phyloP scores from a whole-genome alignment of 2,888 invertebrate genomes.

The Prosapia bicincta region DNA sequence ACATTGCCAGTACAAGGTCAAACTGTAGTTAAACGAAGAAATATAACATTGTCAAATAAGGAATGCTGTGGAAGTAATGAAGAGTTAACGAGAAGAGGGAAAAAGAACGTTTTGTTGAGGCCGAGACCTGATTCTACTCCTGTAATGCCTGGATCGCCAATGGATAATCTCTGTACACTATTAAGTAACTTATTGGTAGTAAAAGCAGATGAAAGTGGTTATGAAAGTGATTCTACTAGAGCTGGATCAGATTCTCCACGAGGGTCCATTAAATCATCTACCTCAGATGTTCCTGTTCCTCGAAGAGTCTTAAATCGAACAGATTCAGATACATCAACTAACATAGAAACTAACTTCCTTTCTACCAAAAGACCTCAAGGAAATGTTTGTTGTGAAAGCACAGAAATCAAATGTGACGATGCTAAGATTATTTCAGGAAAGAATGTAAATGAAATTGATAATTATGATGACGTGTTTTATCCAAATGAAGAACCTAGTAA shows the following conservation, averaged over 20 bases:
- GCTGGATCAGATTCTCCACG: slow-evolving; percentile 53
- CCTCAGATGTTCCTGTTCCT: slow-evolving; percentile 25
- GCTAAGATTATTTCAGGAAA: slow-evolving; percentile 20
- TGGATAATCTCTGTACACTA: slow-evolving; percentile 38
- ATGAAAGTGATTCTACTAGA: slow-evolving; percentile 57
- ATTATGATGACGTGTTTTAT: slow-evolving; percentile 24
- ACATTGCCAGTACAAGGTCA: slow-evolving; percentile 15
- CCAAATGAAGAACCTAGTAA: slow-evolving; percentile 5
- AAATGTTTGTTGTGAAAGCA: slow-evolving; percentile 17
- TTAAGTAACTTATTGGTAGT: slow-evolving; percentile 45
- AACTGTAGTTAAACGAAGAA: slow-evolving; percentile 22
- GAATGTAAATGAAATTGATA: background rate
- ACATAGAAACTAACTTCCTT: slow-evolving; percentile 13
- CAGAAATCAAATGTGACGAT: slow-evolving; percentile 23
- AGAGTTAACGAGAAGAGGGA: slow-evolving; percentile 23
- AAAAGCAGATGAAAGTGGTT: slow-evolving; percentile 56
- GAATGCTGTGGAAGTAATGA: slow-evolving; percentile 27
- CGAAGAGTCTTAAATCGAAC: slow-evolving; percentile 25
- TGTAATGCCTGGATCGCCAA: slow-evolving; percentile 23
- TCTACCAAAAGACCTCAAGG: background rate
- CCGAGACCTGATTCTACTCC: slow-evolving; percentile 29
- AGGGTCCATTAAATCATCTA: slow-evolving; percentile 42
- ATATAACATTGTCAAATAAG: slow-evolving; percentile 13
- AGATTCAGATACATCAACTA: slow-evolving; percentile 30
- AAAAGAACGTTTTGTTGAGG: slow-evolving; percentile 16